phyloP scores from a whole-genome alignment of 2,113 vertebrate genomes.

The Jacana jacana region DNA sequence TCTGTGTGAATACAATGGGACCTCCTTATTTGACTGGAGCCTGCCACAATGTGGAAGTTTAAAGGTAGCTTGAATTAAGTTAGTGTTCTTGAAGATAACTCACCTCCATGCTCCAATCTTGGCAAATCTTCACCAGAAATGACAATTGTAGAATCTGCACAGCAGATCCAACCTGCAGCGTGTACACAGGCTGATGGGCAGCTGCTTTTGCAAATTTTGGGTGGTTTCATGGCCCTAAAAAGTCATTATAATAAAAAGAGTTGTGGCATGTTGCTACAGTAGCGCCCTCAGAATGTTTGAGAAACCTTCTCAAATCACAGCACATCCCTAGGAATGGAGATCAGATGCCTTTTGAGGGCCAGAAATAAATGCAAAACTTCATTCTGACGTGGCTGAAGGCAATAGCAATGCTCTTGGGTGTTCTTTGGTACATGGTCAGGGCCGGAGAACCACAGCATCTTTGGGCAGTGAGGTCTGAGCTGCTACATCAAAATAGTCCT shows the following conservation, averaged over 20 bases:
- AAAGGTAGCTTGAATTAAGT: not conserved
- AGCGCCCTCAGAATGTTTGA: not conserved
- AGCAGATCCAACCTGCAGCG: not conserved
- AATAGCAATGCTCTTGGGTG: not conserved
- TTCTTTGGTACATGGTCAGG: rapidly evolving
- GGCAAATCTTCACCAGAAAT: not conserved
- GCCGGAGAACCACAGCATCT: not conserved
- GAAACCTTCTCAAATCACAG: not conserved
- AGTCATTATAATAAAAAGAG: not conserved
- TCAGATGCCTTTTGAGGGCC: not conserved
- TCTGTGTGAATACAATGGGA: rapidly evolving
- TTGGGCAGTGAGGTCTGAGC: not conserved
- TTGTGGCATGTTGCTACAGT: rapidly evolving
- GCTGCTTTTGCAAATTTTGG: not conserved
- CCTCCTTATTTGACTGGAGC: rapidly evolving
- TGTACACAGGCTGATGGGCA: rapidly evolving
- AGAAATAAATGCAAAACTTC: not conserved
- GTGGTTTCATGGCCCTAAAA: not conserved
- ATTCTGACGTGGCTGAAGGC: not conserved
- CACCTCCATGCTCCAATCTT: not conserved
- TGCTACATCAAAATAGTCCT: not conserved
- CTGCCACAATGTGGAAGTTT: not conserved
- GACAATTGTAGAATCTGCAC: not conserved
- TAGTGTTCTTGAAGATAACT: not conserved
- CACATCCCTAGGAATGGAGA: not conserved